phyloP scores from a whole-genome alignment of 2,113 vertebrate species.

The Pitta sordida region DNA sequence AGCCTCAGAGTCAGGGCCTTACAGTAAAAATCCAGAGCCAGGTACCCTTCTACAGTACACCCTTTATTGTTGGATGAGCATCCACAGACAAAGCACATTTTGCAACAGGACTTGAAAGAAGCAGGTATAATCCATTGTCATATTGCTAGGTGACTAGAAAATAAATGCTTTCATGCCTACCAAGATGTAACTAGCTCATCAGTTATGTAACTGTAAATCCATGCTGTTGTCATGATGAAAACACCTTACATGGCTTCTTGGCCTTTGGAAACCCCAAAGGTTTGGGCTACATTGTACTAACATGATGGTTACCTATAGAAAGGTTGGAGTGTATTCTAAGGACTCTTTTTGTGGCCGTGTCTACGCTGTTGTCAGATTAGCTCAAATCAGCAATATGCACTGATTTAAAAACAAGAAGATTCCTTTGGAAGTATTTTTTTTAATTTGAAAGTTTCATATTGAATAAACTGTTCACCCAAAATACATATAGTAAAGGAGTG shows the following conservation, averaged over 20 bases:
- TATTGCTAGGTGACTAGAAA: constrained; percentile 27
- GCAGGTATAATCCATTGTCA: neutral
- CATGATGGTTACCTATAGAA: neutral
- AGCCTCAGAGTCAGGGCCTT: neutral
- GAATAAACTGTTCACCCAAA: neutral
- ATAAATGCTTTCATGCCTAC: constrained; percentile 17
- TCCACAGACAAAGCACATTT: neutral
- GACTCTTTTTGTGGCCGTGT: neutral
- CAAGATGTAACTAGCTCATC: neutral
- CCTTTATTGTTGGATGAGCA: neutral
- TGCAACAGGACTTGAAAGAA: neutral
- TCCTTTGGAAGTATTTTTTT: neutral
- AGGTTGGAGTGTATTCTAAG: neutral
- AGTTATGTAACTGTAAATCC: constrained; percentile 28
- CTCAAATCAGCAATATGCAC: neutral
- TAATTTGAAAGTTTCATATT: neutral
- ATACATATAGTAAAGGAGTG: neutral
- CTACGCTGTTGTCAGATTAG: neutral
- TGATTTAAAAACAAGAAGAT: neutral
- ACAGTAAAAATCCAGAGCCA: neutral
- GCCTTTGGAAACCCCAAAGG: neutral
- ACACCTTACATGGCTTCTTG: neutral
- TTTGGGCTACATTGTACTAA: neutral
- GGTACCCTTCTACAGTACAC: neutral
- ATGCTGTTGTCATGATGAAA: neutral